Conservation (phyloP, 2,888 invertebrate species). For the Limnephilus rhombicus region DNA sequence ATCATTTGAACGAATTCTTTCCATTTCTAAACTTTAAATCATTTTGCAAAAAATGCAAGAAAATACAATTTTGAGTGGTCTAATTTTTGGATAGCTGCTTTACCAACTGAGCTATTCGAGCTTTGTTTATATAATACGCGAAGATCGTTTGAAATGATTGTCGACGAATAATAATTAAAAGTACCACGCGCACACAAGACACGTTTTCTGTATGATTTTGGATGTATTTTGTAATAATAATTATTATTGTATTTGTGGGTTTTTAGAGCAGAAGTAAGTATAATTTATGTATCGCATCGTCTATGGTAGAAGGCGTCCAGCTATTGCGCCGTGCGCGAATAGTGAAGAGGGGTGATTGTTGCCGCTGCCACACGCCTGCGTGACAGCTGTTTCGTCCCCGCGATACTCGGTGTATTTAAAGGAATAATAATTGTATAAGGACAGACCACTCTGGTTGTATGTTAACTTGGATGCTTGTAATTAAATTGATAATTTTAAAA, state of each 20-base stretch:
- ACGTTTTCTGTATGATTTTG: constrained; percentile 15
- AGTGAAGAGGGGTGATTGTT: background rate
- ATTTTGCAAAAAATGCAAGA: background rate
- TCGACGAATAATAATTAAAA: background rate
- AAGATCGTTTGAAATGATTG: background rate
- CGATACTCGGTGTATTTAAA: constrained; percentile 19
- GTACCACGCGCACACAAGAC: constrained; percentile 10
- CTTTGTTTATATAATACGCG: background rate
- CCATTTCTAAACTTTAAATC: background rate
- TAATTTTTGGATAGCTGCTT: background rate
- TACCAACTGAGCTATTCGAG: background rate
- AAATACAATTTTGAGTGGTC: background rate
- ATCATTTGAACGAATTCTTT: background rate
- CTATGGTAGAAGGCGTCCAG: background rate
- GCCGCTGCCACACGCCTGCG: background rate
- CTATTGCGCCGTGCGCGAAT: background rate
- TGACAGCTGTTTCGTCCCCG: background rate
- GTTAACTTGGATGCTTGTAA: constrained; percentile 46
- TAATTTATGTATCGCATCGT: background rate
- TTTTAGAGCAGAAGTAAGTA: constrained; percentile 17
- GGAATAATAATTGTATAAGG: constrained; percentile 33
- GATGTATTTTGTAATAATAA: background rate
- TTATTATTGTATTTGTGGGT: constrained; percentile 9
- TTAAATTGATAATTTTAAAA: constrained; percentile 49
- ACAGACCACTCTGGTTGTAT: constrained; percentile 36